Evolutionary conservation across 2,113 vertebrate species (phyloP).

Genomic region (Bubalus kerabau): DNA sequence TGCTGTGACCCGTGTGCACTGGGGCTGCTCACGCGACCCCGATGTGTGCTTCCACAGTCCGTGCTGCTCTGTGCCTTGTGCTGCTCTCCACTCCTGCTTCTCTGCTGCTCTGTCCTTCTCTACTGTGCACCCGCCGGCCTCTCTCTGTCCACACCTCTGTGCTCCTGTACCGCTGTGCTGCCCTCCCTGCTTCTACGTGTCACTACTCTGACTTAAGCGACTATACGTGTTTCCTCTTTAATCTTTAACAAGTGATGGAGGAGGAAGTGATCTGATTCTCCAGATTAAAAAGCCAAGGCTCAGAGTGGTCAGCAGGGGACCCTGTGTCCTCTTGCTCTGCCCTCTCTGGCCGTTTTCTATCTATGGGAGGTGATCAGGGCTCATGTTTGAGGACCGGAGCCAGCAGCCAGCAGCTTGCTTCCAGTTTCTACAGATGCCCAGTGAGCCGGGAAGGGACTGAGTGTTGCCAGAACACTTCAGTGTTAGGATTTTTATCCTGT

Average conservation of each 20-base stretch:
- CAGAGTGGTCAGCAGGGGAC: too few relatives aligned
- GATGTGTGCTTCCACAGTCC: not conserved
- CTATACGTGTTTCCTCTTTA: not conserved
- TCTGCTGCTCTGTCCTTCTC: not conserved
- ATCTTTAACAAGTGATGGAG: not conserved
- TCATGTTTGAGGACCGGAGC: not conserved
- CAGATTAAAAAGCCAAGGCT: not conserved
- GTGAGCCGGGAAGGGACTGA: not conserved
- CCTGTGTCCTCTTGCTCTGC: not conserved
- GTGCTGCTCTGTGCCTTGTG: fast-evolving
- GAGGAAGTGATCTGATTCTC: not conserved
- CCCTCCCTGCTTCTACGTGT: too few relatives aligned
- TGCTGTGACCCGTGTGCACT: not conserved
- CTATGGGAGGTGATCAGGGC: not conserved
- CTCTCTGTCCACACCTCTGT: fast-evolving
- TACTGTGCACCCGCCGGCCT: fast-evolving
- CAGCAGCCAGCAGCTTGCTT: not conserved
- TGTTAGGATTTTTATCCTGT: not conserved
- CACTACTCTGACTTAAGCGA: not conserved
- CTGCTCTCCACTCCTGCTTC: not conserved
- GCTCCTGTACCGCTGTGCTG: too few relatives aligned
- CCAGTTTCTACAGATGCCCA: not conserved
- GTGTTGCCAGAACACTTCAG: not conserved
- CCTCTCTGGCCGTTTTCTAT: not conserved
- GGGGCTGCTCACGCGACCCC: fast-evolving